Evolutionary conservation across 2,888 invertebrate species (phyloP).

Genomic region (Geotrupes spiniger): DNA sequence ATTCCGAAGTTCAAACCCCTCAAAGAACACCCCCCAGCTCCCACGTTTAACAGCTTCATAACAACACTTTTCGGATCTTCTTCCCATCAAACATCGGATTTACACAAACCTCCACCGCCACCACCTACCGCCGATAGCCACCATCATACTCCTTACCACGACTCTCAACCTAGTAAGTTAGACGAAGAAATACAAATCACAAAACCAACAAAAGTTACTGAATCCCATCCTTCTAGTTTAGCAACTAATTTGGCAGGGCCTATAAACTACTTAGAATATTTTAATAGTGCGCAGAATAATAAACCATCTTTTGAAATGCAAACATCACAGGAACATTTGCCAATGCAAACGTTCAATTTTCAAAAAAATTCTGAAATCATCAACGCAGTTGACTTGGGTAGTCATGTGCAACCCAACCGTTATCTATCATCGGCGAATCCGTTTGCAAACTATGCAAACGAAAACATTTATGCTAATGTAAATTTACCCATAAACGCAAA

Average conservation of each 20-base stretch:
- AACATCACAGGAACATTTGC: background rate
- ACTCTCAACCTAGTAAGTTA: conserved; percentile 12
- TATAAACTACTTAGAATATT: conserved; percentile 14
- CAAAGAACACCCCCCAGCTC: conserved; percentile 16
- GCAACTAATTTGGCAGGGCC: background rate
- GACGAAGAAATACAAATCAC: conserved; percentile 13
- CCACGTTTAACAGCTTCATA: conserved; percentile 8
- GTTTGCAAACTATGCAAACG: too few relatives aligned
- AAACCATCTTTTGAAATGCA: conserved; percentile 7
- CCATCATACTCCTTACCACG: conserved; percentile 8
- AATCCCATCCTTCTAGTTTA: too few relatives aligned
- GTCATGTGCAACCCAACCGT: background rate
- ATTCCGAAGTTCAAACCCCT: conserved; percentile 36
- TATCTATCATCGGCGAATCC: background rate
- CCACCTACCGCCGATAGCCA: background rate
- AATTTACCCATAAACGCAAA: background rate
- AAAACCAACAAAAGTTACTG: background rate
- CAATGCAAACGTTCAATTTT: background rate
- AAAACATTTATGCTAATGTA: too few relatives aligned
- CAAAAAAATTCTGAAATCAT: background rate
- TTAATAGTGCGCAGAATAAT: background rate
- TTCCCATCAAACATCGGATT: too few relatives aligned
- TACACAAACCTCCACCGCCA: conserved; percentile 6
- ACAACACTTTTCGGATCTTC: conserved; percentile 13
- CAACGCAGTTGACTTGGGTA: background rate